A percentile compares a stretch with the other conserved stretches of the same genome.
Evolutionary conservation across 2,797 vertebrate species (phyloP).

Genomic region (Siniperca scherzeri): DNA sequence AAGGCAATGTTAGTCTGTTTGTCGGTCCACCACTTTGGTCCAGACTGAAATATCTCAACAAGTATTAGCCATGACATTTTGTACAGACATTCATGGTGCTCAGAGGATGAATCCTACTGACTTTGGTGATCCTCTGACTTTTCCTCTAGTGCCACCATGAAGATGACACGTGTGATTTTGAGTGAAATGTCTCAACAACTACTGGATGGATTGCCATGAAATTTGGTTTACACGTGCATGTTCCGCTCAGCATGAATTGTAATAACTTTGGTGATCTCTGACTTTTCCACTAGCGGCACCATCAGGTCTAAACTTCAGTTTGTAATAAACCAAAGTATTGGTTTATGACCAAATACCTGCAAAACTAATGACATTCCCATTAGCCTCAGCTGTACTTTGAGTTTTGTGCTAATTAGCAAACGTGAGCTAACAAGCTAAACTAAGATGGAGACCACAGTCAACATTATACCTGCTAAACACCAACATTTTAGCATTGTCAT

Average conservation of each 20-base stretch:
- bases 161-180: not conserved
- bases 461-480: not conserved
- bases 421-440: not conserved
- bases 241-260: not conserved
- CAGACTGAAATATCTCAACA: slow-evolving; percentile 2
- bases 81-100: not conserved
- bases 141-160: not conserved
- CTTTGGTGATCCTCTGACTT: not conserved
- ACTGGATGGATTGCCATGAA: not conserved
- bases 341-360: not conserved
- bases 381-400: not conserved
- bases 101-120: not conserved
- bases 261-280: not conserved
- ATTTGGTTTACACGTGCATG: not conserved
- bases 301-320: not conserved
- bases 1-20: not conserved
- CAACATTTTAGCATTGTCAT: not conserved
- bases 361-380: not conserved
- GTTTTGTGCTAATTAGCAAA: not conserved
- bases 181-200: not conserved
- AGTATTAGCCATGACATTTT: not conserved
- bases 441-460: not conserved
- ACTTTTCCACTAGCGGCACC: not conserved
- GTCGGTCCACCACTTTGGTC: not conserved
- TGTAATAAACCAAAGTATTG: not conserved